Base-by-base conservation (phyloP, 2,888 invertebrate genomes). In the Autographa gamma region DNA sequence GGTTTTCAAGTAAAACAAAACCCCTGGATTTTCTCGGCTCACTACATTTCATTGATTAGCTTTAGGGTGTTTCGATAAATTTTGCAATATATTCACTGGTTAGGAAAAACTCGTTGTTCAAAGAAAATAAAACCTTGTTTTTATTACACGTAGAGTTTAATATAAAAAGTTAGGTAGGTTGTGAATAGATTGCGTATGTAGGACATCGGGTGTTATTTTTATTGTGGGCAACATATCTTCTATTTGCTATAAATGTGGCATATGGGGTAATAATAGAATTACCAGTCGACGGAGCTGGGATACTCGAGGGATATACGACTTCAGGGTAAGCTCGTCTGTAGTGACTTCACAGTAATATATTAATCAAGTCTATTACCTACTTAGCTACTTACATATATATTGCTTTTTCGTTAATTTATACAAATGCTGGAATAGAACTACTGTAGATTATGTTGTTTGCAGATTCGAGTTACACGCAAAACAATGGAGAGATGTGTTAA, bases 71-170 rank as follows among this genome's bases (percentile, higher is more conserved):
- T 62, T 61, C 60, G 60, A 74, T 60, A 76, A 76, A 68, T 41
- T 64, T 11, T 52, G 52, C 62, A 16, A 63, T 61, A 73, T 65
- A 73, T 80, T 70, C 80, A 80, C 69, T 80, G 80, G 66, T 52
- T 73, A 73, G 69, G 73, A 80, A 78, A 78, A 68, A 48, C 59
- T 43, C 60, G 60, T 41, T 31, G 18, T 59, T 52, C 52, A 60
- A 60, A 41, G 43, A 77, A 80, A 69, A 78, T 75, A 75, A 74
- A 77, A 60, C 61, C 32, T 4, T 43, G 16, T 72, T 41, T 81
- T 75, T 72, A 77, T 71, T 68, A 68, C 25, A 75, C 38, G 66
- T 63, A 13, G 48, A 60, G 65, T 19, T 60, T 32, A 63, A 77
- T 69, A 74, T 81, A 80, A 69, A 74, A 70, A 41, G 43, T 19